Conservation (phyloP, 2,797 vertebrate species). For the Poeciliopsis turneri region DNA sequence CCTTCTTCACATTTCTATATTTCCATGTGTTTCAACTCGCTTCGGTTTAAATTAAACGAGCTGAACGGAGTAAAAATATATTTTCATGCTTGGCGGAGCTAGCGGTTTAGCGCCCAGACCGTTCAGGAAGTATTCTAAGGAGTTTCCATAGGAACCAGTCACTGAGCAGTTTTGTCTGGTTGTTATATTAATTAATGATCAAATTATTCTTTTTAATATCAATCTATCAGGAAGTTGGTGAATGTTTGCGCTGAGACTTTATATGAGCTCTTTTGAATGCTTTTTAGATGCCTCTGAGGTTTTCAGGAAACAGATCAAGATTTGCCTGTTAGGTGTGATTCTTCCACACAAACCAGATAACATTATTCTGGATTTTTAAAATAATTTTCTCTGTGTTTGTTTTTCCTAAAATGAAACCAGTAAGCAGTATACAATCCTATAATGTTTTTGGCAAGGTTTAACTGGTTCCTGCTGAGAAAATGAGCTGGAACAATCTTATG, state of each 20-base stretch:
- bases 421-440: neutral
- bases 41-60: too few species aligned
- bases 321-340: neutral
- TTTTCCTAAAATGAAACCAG: neutral
- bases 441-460: neutral
- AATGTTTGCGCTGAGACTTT: neutral
- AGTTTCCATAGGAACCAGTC: neutral
- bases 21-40: too few species aligned
- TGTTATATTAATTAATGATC: neutral
- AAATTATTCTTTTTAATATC: neutral
- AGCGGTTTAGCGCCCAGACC: too few species aligned
- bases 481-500: neutral
- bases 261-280: neutral
- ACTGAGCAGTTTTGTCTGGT: neutral
- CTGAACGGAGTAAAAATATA: too few species aligned
- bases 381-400: neutral
- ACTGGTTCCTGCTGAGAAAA: neutral
- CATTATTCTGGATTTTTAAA: neutral
- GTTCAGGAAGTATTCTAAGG: too few species aligned
- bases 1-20: too few species aligned
- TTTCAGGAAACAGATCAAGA: neutral
- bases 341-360: neutral
- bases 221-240: neutral
- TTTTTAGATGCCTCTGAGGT: neutral
- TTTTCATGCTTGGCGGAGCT: too few species aligned